Evolutionary conservation across 2,113 vertebrate species (phyloP).

Genomic region (Meleagris gallopavo): DNA sequence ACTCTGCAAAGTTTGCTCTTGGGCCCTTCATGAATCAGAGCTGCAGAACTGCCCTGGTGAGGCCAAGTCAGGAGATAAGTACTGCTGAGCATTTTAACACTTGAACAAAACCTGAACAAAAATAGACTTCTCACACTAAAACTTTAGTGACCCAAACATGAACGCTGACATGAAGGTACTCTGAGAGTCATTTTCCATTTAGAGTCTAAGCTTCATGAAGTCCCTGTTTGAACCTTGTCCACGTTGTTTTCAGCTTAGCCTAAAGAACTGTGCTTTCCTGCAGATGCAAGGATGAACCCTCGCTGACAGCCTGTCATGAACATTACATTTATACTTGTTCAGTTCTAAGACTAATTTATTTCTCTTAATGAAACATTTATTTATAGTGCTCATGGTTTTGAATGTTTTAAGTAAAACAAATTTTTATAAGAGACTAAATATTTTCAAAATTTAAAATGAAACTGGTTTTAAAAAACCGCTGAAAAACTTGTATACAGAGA

Average conservation of each 20-base stretch:
- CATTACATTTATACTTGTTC: background rate
- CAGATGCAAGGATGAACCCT: background rate
- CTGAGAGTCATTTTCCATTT: background rate
- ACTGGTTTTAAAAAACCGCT: background rate
- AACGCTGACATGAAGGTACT: background rate
- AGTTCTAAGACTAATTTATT: background rate
- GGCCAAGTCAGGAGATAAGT: background rate
- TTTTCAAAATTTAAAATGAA: constrained; percentile 8
- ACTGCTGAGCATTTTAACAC: background rate
- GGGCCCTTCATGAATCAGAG: background rate
- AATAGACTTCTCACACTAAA: background rate
- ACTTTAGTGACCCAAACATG: background rate
- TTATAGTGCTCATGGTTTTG: constrained; percentile 8
- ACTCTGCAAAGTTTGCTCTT: background rate
- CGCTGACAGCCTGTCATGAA: background rate
- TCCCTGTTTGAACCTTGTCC: background rate
- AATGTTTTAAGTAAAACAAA: constrained; percentile 7
- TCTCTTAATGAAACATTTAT: background rate
- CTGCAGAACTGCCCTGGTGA: background rate
- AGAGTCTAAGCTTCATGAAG: background rate
- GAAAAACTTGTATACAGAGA: background rate
- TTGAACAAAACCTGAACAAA: background rate
- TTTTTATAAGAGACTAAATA: constrained; percentile 1
- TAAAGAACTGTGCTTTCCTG: background rate
- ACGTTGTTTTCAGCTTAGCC: background rate